These are phyloP conservation scores for Sipha maydis DNA, from an alignment of 2,888 invertebrate species.

Conservation along the genomic window DNA sequence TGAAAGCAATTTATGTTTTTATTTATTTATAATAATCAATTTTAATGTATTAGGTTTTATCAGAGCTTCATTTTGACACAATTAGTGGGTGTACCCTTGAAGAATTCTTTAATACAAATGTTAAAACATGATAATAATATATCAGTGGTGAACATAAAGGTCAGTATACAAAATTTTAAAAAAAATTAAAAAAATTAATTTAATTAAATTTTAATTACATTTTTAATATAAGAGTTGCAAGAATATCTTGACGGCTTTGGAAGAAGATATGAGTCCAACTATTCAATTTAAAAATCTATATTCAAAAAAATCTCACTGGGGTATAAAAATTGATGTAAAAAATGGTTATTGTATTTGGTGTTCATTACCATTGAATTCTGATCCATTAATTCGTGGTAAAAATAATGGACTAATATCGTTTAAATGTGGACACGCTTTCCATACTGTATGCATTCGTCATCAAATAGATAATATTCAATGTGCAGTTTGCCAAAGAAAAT, in stretches of 20 bases:
- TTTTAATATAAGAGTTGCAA: slow-evolving; percentile 28
- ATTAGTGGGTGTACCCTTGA: slow-evolving; percentile 6
- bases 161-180: background rate
- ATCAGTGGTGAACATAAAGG: slow-evolving; percentile 11
- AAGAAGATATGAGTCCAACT: slow-evolving; percentile 26
- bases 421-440: slow-evolving; percentile 74
- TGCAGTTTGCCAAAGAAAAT: slow-evolving; percentile 40
- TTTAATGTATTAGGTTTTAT: slow-evolving; percentile 43
- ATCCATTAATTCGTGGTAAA: slow-evolving; percentile 70
- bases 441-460: slow-evolving; percentile 66
- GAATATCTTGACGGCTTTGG: slow-evolving; percentile 13
- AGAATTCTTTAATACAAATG: slow-evolving; percentile 20
- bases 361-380: slow-evolving; percentile 73
- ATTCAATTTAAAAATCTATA: slow-evolving; percentile 13
- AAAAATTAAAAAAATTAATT: background rate
- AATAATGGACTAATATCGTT: slow-evolving; percentile 75
- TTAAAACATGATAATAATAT: slow-evolving; percentile 53
- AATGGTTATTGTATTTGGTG: slow-evolving; percentile 67
- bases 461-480: slow-evolving; percentile 55
- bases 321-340: slow-evolving; percentile 68
- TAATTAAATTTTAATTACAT: background rate
- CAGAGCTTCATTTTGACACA: slow-evolving; percentile 51
- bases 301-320: slow-evolving; percentile 69
- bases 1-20: background rate
- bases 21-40: background rate